A percentile compares a stretch with the other conserved stretches of the same genome.
Conservation (phyloP, 2,888 invertebrate genomes). For the Dione juno region DNA sequence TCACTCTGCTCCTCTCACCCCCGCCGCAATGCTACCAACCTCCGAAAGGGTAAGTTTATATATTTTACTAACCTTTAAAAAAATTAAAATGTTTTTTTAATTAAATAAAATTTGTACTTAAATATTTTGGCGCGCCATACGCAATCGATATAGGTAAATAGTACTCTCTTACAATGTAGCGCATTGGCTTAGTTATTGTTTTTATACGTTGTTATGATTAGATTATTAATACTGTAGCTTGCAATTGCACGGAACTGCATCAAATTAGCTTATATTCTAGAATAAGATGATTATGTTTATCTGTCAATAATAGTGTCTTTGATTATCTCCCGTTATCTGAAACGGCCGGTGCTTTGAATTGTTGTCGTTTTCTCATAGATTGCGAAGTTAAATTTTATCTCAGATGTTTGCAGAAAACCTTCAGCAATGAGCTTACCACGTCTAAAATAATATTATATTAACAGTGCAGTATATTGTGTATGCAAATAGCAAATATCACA, state of each 20-base stretch:
- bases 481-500: neutral
- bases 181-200: conserved; percentile 32
- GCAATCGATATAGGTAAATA: conserved; percentile 27
- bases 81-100: neutral
- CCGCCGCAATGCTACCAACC: conserved; percentile 40
- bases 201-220: conserved; percentile 36
- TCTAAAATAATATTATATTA: conserved; percentile 9
- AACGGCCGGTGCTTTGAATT: neutral
- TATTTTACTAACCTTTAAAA: conserved; percentile 3
- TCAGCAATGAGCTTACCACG: conserved; percentile 10
- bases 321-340: neutral
- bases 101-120: neutral
- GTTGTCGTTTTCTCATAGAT: neutral
- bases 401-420: conserved; percentile 5
- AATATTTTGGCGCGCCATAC: conserved; percentile 30
- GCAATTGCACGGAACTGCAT: conserved; percentile 11
- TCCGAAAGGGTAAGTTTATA: conserved; percentile 44
- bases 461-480: neutral
- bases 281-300: neutral
- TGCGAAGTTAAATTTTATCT: conserved; percentile 2
- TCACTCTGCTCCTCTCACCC: conserved; percentile 45
- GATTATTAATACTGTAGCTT: conserved; percentile 30
- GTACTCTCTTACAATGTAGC: conserved; percentile 33
- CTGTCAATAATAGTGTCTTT: neutral
- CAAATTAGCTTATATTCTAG: neutral